These are phyloP conservation scores for Ceratothoa steindachneri DNA, from an alignment of 2,888 invertebrate genomes.

Conservation along the genomic window DNA sequence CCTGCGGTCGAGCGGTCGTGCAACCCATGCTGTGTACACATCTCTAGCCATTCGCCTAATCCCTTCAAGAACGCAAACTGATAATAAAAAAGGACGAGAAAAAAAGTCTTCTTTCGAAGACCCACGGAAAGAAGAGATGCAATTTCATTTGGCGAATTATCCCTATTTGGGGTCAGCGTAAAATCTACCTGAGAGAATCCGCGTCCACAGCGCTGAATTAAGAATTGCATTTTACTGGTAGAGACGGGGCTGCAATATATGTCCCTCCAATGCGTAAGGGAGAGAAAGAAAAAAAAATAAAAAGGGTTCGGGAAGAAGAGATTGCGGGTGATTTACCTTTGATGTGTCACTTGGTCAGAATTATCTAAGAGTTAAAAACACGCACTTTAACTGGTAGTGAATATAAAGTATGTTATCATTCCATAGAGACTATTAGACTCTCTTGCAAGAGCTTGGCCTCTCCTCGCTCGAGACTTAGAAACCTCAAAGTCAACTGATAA, in stretches of 20 bases:
- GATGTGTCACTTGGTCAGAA: no score
- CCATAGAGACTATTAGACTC: no score
- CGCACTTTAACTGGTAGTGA: no score
- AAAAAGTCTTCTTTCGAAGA: not conserved
- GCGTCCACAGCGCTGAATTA: not conserved
- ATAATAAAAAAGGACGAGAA: not conserved
- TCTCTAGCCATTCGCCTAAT: no score
- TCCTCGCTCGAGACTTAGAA: no score
- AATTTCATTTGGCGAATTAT: not conserved
- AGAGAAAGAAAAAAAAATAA: slow-evolving; percentile 3
- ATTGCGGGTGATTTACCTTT: not conserved
- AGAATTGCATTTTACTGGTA: not conserved
- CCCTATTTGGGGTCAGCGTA: not conserved
- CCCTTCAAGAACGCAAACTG: not conserved
- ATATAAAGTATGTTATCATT: no score
- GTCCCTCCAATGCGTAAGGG: not conserved
- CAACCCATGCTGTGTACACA: no score
- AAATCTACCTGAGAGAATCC: not conserved
- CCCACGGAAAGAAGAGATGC: not conserved
- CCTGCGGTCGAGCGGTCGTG: no score
- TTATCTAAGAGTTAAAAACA: no score
- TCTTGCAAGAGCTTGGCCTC: no score
- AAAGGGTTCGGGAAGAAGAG: not conserved
- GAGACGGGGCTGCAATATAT: not conserved
- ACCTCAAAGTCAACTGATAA: no score